These are phyloP conservation scores for Atherinomorus stipes DNA, from an alignment of 2,113 vertebrate species.

Conservation along the genomic window DNA sequence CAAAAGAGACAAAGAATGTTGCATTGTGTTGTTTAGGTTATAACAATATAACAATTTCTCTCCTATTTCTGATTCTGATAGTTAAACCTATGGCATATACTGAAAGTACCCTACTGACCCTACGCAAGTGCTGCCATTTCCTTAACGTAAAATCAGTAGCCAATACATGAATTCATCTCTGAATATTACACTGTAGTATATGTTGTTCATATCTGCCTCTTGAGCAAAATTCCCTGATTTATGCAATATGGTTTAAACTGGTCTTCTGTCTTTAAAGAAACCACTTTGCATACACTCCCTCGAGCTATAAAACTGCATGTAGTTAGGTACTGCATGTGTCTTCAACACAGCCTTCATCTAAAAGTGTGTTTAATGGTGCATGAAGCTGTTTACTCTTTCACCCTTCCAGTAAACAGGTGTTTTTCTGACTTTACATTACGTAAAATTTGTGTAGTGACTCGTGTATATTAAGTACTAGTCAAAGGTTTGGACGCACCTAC, in stretches of 20 bases:
- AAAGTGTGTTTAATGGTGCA: no score
- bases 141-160: not conserved
- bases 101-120: not conserved
- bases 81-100: not conserved
- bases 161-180: not conserved
- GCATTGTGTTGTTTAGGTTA: not conserved
- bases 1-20: constrained; percentile 14
- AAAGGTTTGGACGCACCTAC: no score
- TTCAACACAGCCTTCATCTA: not conserved
- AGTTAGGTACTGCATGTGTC: no score
- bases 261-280: not conserved
- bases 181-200: not conserved
- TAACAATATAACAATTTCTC: not conserved
- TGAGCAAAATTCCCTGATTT: not conserved
- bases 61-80: not conserved
- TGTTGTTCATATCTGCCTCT: not conserved
- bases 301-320: not conserved
- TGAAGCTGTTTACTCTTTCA: no score
- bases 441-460: no score
- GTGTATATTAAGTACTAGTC: no score
- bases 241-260: not conserved
- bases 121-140: not conserved
- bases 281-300: constrained; percentile 19
- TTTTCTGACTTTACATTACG: no score
- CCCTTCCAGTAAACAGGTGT: no score